Percentiles rank a stretch among this genome's conserved stretches.
Conservation (phyloP, 2,113 vertebrate genomes). For the Fulmarus glacialis region DNA sequence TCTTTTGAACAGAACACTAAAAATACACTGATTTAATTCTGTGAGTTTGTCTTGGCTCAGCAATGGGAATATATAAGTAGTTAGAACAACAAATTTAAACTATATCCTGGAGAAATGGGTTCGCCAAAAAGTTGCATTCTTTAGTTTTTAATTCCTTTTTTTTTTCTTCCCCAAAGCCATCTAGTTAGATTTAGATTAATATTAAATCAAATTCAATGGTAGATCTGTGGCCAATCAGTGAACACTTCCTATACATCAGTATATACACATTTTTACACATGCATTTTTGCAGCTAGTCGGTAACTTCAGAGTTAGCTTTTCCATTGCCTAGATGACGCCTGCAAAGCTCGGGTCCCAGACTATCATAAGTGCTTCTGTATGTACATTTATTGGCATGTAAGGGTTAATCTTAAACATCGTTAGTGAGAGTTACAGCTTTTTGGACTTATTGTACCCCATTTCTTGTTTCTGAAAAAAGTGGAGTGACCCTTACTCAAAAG, state of each 20-base stretch:
- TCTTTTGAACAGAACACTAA: neutral
- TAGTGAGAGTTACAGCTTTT: neutral
- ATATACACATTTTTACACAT: neutral
- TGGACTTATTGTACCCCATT: neutral
- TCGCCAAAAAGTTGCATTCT: neutral
- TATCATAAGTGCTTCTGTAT: neutral
- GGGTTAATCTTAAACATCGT: neutral
- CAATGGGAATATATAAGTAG: neutral
- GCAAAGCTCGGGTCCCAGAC: accelerated
- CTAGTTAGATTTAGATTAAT: neutral
- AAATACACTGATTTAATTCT: neutral
- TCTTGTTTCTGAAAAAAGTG: neutral
- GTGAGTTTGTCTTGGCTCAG: neutral
- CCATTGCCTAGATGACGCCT: neutral
- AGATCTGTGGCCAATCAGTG: neutral
- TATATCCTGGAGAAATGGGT: neutral
- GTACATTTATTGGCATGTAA: neutral
- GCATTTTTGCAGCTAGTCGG: neutral
- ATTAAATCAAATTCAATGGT: neutral
- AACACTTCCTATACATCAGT: neutral
- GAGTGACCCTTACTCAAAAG: neutral
- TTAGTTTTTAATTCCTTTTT: neutral
- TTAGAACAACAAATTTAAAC: neutral
- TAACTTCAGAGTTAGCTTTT: neutral
- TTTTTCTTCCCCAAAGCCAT: neutral